Evolutionary conservation across 1,140 invertebrate genomes (phyloP).

Genomic region (Chelonus insularis): DNA sequence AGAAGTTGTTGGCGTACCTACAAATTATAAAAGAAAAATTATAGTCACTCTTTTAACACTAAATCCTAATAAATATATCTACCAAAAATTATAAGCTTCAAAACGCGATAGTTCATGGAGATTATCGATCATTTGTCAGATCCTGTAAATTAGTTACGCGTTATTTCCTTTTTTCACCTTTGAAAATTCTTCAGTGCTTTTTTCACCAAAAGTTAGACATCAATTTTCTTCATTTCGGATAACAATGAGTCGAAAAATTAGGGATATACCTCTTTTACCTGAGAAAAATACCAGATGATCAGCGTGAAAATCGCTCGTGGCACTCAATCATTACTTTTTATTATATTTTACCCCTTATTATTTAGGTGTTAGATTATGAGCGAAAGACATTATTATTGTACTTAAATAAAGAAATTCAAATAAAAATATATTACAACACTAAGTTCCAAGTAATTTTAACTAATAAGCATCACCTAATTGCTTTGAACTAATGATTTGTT

Average conservation of each 20-base stretch:
- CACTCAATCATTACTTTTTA: constrained; percentile 24
- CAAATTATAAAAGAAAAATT: too few species aligned
- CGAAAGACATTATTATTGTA: too few species aligned
- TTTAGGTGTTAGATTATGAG: too few species aligned
- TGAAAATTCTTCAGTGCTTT: not conserved
- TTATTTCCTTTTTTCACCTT: not conserved
- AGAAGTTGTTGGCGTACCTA: too few species aligned
- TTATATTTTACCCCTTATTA: not conserved
- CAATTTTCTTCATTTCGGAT: constrained; percentile 4
- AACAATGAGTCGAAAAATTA: too few species aligned
- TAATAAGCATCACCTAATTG: too few species aligned
- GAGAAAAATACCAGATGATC: constrained; percentile 9
- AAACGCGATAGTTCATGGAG: not conserved
- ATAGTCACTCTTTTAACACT: not conserved
- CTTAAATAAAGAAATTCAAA: too few species aligned
- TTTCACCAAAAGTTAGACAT: constrained; percentile 1
- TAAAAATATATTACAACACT: too few species aligned
- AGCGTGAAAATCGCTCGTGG: constrained; percentile 28
- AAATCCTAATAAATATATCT: not conserved
- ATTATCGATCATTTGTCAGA: constrained; percentile 6
- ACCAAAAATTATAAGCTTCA: not conserved
- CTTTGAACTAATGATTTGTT: too few species aligned
- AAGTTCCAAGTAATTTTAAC: too few species aligned
- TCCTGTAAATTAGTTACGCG: constrained; percentile 6
- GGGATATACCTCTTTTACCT: not conserved